Base-by-base conservation (phyloP, 2,888 invertebrate genomes). In the Dryobota labecula region DNA sequence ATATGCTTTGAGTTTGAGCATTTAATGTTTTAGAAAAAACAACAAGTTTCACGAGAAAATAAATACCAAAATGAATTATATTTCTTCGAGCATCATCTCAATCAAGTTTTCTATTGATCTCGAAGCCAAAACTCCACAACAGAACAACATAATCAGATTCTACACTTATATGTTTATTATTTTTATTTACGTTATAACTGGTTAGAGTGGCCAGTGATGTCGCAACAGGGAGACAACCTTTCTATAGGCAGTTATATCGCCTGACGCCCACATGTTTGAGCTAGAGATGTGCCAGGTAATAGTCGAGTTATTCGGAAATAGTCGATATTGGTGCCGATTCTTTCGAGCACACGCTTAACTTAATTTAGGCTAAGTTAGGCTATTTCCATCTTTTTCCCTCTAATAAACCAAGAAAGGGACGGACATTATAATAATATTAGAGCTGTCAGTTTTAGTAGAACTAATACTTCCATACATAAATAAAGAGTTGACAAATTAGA, bases 141-240 rank as follows among this genome's bases (percentile, higher is more conserved):
- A 80, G 24, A 75, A 81, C 66, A 79, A 85, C 75, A 83, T 80
- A 80, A 81, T 80, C 73, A 80, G 76, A 81, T 83, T 84, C 76
- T 72, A 83, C 76, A 82, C 54, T 71, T 73, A 70, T 78, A 73
- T 56, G 80, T 83, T 82, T 80, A 84, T 86, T 85, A 83, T 85
- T 84, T 85, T 84, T 83, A 85, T 85, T 83, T 76, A 78, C 70
- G 70, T 63, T 73, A 66, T 68, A 82, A 86, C 83, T 84, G 82
- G 79, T 83, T 74, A 41, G 76, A 61, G 69, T 70, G 64, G 65
- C 73, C 70, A 62, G 73, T 87, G 89, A 89, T 90, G 94, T 93
- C 90, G 92, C 91, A 94, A 94, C 89, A 86, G 89, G 92, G 90
- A 90, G 89, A 89, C 88, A 83, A 90, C 89, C 88, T 89, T 89